Conservation (phyloP, 2,888 invertebrate genomes). For the Conistra vaccinii region DNA sequence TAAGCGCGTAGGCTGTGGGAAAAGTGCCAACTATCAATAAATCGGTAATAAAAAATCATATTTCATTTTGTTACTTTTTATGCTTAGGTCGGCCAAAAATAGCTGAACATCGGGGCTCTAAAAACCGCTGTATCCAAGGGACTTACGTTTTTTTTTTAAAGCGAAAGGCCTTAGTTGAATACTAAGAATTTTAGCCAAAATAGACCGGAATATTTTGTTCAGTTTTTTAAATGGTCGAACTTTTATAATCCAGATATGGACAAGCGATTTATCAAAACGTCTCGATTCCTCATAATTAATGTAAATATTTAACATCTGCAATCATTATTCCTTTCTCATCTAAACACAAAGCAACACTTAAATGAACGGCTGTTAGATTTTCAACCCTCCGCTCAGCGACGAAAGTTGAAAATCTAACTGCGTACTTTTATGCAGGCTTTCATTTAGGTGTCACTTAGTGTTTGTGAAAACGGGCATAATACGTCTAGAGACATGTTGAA, state of each 20-base stretch:
- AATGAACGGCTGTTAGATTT: not conserved
- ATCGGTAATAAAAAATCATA: not conserved
- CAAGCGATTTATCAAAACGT: not conserved
- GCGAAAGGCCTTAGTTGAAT: not conserved
- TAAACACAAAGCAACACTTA: not conserved
- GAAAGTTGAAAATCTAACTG: not conserved
- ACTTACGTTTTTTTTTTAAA: not conserved
- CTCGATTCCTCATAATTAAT: not conserved
- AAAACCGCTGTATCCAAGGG: not conserved
- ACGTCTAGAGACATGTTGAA: slow-evolving; percentile 6
- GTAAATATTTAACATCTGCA: slow-evolving; percentile 19
- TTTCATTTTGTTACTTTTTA: not conserved
- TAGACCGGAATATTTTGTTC: not conserved
- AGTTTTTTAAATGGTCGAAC: not conserved
- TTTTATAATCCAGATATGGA: slow-evolving; percentile 7
- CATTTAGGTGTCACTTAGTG: not conserved
- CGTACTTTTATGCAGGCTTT: not conserved
- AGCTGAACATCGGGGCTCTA: not conserved
- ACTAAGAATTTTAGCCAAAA: not conserved
- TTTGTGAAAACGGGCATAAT: not conserved
- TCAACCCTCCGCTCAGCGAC: not conserved
- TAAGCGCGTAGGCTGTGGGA: not conserved
- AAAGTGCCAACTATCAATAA: not conserved
- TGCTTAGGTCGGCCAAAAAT: not conserved
- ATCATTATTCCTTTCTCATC: not conserved